Evolutionary conservation across 2,888 invertebrate genomes (phyloP).

Genomic region (Cybosia mesomella): DNA sequence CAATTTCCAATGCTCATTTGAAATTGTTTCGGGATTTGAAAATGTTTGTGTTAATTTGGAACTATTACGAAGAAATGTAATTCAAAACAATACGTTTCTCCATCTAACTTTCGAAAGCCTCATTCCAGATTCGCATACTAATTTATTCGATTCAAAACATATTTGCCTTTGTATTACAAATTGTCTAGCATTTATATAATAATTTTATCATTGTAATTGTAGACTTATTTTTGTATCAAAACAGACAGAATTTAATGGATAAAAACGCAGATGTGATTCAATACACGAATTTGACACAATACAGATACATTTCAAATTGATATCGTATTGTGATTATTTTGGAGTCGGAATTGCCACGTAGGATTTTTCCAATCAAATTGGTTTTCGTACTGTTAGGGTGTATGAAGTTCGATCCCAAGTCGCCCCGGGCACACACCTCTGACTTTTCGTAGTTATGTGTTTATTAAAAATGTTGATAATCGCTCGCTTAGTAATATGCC

Average conservation of each 20-base stretch:
- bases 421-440: no score
- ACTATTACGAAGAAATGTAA: slow-evolving; percentile 9
- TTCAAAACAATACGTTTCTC: slow-evolving; percentile 2
- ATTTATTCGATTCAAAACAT: background rate
- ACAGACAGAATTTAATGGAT: slow-evolving; percentile 4
- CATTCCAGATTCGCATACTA: background rate
- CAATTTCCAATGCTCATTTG: background rate
- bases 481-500: no score
- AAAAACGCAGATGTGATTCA: slow-evolving; percentile 14
- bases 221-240: slow-evolving; percentile 8
- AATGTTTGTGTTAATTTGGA: background rate
- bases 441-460: no score
- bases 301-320: slow-evolving; percentile 4
- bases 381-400: no score
- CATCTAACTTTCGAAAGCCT: background rate
- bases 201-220: slow-evolving; percentile 14
- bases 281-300: background rate
- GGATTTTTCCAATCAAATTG: no score
- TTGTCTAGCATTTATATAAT: slow-evolving; percentile 8
- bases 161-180: slow-evolving; percentile 6
- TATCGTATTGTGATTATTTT: background rate
- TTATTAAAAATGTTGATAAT: no score
- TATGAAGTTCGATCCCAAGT: no score
- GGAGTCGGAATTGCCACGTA: background rate
- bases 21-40: background rate